Evolutionary conservation across 1,140 invertebrate genomes (phyloP).

Genomic region (Lamellibrachia luymesi): DNA sequence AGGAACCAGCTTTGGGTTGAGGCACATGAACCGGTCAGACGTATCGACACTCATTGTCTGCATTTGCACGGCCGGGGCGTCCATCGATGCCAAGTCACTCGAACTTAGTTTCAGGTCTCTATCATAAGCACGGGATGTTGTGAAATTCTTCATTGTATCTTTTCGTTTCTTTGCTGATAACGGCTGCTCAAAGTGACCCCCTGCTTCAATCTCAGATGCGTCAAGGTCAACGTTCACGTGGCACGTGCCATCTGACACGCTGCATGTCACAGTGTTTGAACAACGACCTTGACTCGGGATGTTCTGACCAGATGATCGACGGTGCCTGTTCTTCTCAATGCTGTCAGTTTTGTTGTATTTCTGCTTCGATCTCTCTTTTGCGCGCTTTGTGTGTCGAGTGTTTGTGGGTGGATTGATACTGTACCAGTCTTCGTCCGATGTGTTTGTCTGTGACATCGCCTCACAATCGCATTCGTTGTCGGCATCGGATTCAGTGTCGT

Average conservation of each 20-base stretch:
- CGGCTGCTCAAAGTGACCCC: background rate
- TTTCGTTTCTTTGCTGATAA: background rate
- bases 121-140: constrained; percentile 39
- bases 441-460: background rate
- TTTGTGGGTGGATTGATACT: background rate
- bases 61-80: constrained; percentile 9
- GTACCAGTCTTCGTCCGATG: background rate
- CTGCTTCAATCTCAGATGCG: background rate
- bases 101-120: constrained; percentile 38
- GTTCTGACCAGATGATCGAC: background rate
- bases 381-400: background rate
- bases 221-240: background rate
- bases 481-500: background rate
- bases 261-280: background rate
- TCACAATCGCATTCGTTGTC: background rate
- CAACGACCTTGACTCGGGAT: background rate
- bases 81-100: constrained; percentile 36
- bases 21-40: constrained; percentile 8
- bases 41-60: constrained; percentile 7
- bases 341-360: background rate
- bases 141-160: constrained; percentile 33
- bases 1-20: constrained; percentile 17
- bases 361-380: background rate
- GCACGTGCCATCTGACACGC: background rate
- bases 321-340: background rate